These are phyloP conservation scores for Cepaea nemoralis DNA, from an alignment of 1,140 invertebrate species.

Conservation along the genomic window DNA sequence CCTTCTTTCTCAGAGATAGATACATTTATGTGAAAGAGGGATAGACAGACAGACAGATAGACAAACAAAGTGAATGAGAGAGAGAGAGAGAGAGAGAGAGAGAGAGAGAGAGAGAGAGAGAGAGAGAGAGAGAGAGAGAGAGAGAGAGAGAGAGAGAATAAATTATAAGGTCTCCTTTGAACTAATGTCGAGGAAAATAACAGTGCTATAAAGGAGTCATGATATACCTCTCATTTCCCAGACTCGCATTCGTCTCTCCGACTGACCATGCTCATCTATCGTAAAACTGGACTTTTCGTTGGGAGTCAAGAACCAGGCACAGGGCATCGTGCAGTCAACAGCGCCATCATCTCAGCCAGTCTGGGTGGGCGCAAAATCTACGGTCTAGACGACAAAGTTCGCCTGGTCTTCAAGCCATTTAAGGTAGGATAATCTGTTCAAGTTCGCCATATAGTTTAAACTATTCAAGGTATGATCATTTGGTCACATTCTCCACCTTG, in stretches of 20 bases:
- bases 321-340: slow-evolving; percentile 52
- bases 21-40: no score
- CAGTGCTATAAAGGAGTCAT: not conserved
- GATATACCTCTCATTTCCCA: not conserved
- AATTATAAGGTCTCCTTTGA: no score
- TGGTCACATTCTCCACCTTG: no score
- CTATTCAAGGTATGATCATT: no score
- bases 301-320: not conserved
- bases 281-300: slow-evolving; percentile 55
- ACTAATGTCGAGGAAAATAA: not conserved
- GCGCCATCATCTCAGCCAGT: slow-evolving; percentile 64
- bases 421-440: slow-evolving; percentile 48
- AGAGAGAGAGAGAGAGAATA: no score
- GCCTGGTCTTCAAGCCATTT: slow-evolving; percentile 62
- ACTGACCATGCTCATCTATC: slow-evolving; percentile 61
- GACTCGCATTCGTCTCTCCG: slow-evolving; percentile 35
- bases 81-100: no score
- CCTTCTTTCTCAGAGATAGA: no score
- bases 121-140: no score
- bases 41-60: no score
- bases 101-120: no score
- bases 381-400: slow-evolving; percentile 56
- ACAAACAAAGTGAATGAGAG: no score
- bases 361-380: slow-evolving; percentile 56
- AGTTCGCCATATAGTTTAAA: no score